Base-by-base conservation (phyloP, 2,888 invertebrate species). In the Eilema sororculum region DNA sequence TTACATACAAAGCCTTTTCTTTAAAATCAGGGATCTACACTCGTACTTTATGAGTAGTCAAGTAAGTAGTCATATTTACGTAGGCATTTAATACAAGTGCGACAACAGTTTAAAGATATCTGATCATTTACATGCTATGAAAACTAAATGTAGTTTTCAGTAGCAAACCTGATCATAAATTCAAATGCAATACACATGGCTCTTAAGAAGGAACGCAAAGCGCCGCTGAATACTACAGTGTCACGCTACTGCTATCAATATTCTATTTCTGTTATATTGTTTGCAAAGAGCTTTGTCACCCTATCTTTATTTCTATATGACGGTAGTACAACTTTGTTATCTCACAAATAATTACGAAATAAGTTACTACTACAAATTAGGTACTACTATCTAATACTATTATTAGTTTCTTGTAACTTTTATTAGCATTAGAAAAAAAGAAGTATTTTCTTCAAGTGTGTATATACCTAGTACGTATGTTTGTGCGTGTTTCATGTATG, bases 131-230 rank as follows among this genome's bases (percentile, higher is more conserved):
- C 69, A 76, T 64, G 77, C 68, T 75, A 79, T 78, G 78, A 76
- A 82, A 84, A 80, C 76, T 76, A 79, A 84, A 83, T 78, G 77
- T 81, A 75, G 77, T 80, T 83, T 82, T 81, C 76, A 79, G 82
- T 78, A 75, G 74, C 74, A 69, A 73, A 81, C 70, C 75, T 83
- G 81, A 82, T 87, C 86, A 81, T 87, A 87, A 86, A 87, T 88
- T 85, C 84, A 85, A 87, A 86, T 84, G 78, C 79, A 82, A 84
- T 87, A 79, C 82, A 79, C 82, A 80, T 77, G 80, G 75, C 76
- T 73, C 69, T 82, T 79, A 85, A 85, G 80, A 81, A 79, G 80
- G 75, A 68, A 69, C 76, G 70, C 75, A 81, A 77, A 84, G 79
- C 79, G 77, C 79, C 75, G 77, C 76, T 70, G 84, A 80, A 86